Evolutionary conservation across 1,140 invertebrate genomes (phyloP).

Genomic region (Philaenus spumarius): DNA sequence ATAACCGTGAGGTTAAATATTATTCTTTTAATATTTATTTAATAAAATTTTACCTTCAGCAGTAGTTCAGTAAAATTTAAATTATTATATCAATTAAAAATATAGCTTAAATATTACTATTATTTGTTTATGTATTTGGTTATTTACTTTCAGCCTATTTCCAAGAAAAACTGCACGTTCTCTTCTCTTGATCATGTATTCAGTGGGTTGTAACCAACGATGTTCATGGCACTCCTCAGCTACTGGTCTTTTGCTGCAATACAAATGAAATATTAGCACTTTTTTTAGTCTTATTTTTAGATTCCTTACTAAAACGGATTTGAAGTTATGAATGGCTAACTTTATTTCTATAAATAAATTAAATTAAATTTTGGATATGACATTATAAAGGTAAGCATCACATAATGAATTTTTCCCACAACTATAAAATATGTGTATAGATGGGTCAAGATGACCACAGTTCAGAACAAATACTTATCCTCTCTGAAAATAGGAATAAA

Average conservation of each 20-base stretch:
- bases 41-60: no score
- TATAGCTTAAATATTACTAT: no score
- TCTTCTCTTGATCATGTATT: conserved; percentile 88
- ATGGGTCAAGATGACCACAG: no score
- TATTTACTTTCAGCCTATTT: conserved; percentile 62
- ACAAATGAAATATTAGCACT: conserved; percentile 25
- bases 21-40: neutral
- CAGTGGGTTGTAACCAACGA: conserved; percentile 85
- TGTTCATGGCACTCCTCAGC: conserved; percentile 93
- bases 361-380: neutral
- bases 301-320: conserved; percentile 3
- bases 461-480: no score
- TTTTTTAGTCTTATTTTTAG: conserved; percentile 19
- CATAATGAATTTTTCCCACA: no score
- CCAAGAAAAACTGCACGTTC: conserved; percentile 81
- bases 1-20: neutral
- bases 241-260: conserved; percentile 79
- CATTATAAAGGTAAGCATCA: no score
- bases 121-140: no score
- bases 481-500: no score
- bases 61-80: no score
- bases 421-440: no score
- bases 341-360: neutral
- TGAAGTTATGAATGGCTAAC: neutral
- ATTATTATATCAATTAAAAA: no score